Evolutionary conservation across 2,888 invertebrate species (phyloP), one percentile per base, ranked within the genome.

Genomic region (Noctua janthe): DNA sequence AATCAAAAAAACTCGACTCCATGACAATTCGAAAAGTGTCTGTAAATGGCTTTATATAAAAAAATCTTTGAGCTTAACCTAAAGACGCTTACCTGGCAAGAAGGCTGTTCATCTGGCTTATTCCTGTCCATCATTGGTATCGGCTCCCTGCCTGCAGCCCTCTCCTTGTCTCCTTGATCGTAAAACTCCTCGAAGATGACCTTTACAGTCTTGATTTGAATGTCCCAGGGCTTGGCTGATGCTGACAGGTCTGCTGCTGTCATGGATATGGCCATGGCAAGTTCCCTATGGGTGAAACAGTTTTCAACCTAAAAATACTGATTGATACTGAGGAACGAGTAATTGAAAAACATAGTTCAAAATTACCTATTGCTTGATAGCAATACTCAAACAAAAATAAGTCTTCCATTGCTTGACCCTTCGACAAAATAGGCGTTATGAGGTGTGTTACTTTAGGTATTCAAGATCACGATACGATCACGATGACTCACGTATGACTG

Each of bases 161-260:
- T 97, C 92, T 98, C 98, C 51, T 98, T 98, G 92, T 98, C 98
- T 1, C 98, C 98, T 91, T 98, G 98, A 84, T 98, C 98, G 91
- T 98, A 98, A 92, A 98, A 98, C 93, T 98, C 98, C 91, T 98
- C 98, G 91, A 98, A 98, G 77, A 99, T 99, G 13, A 98, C 98
- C 91, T 97, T 97, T 2, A 98, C 98, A 0, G 98, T 98, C 91
- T 98, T 97, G 39, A 98, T 97, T 94, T 99, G 99, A 4, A 98
- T 97, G 47, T 98, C 97, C 98, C 99, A 99, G 1, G 98, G 98
- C 92, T 99, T 99, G 1, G 98, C 98, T 88, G 98, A 98, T 1
- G 99, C 98, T 77, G 98, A 98, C 35, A 99, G 95, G 93, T 99
- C 99, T 86, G 98, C 98, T 0, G 98, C 98, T 0, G 99, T 99